These are phyloP conservation scores for Sinosuthora webbiana DNA, from an alignment of 2,113 vertebrate species.

Conservation along the genomic window DNA sequence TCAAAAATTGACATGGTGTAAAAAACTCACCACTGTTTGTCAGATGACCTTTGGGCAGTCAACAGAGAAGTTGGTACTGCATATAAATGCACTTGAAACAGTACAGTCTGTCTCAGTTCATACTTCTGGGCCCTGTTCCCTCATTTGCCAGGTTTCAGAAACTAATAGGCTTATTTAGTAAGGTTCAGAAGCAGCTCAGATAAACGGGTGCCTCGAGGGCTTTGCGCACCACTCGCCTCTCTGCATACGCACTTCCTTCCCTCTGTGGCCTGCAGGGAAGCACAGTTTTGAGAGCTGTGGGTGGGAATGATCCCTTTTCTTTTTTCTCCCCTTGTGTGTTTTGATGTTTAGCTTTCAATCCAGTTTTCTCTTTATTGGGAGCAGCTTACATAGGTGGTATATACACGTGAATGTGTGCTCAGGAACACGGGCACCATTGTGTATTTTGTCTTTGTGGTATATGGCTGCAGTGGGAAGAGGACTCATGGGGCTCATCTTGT, in stretches of 20 bases:
- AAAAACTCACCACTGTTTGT: slow-evolving; percentile 53
- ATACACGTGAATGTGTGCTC: background rate
- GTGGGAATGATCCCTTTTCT: background rate
- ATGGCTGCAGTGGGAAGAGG: background rate
- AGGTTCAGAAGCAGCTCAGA: slow-evolving; percentile 34
- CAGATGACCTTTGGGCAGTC: slow-evolving; percentile 62
- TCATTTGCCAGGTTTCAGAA: slow-evolving; percentile 21
- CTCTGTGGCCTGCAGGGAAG: background rate
- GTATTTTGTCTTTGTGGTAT: background rate
- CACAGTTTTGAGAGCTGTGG: background rate
- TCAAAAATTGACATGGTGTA: slow-evolving; percentile 44
- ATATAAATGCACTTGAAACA: slow-evolving; percentile 26
- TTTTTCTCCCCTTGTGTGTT: background rate
- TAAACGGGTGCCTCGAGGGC: slow-evolving; percentile 38
- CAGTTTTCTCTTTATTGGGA: background rate
- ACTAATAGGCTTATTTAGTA: slow-evolving; percentile 56
- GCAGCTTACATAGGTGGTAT: background rate
- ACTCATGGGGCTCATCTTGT: background rate
- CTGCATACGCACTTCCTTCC: background rate
- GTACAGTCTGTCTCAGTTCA: background rate
- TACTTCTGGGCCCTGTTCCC: slow-evolving; percentile 29
- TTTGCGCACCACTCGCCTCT: background rate
- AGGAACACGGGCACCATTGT: background rate
- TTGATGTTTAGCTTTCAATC: background rate
- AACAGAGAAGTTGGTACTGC: background rate